Conservation (phyloP, 2,113 vertebrate genomes). For the Cinclus cinclus region DNA sequence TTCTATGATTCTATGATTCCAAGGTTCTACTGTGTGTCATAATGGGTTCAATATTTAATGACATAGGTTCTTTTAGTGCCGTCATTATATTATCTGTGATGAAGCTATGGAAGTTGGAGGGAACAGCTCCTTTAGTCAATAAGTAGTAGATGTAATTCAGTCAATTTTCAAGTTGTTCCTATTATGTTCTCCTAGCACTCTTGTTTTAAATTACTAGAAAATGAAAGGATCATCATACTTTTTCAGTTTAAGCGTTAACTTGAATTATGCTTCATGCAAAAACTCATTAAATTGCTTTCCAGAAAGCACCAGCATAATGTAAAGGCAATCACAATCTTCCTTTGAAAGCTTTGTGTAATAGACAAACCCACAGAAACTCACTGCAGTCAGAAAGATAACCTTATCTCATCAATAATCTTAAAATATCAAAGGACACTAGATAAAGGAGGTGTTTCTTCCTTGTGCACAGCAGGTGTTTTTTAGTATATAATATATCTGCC, state of each 20-base stretch:
- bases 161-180: neutral
- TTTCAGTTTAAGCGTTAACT: conserved; percentile 49
- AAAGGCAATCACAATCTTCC: conserved; percentile 12
- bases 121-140: neutral
- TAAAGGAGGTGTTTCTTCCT: conserved; percentile 40
- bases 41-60: neutral
- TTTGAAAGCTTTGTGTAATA: conserved; percentile 33
- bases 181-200: neutral
- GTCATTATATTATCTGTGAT: neutral
- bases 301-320: neutral
- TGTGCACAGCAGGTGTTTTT: conserved; percentile 15
- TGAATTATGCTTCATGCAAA: conserved; percentile 7
- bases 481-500: conserved; percentile 31
- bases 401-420: conserved; percentile 49
- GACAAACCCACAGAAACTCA: conserved; percentile 9
- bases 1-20: neutral
- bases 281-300: conserved; percentile 16
- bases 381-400: neutral
- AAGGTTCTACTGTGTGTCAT: rapidly evolving
- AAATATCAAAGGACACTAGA: conserved; percentile 17
- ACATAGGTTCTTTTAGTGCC: neutral
- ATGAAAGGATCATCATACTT: conserved; percentile 10
- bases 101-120: neutral
- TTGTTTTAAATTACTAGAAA: conserved; percentile 47
- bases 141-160: neutral